Conservation (phyloP, 2,797 vertebrate species). For the Rhinophrynus dorsalis region DNA sequence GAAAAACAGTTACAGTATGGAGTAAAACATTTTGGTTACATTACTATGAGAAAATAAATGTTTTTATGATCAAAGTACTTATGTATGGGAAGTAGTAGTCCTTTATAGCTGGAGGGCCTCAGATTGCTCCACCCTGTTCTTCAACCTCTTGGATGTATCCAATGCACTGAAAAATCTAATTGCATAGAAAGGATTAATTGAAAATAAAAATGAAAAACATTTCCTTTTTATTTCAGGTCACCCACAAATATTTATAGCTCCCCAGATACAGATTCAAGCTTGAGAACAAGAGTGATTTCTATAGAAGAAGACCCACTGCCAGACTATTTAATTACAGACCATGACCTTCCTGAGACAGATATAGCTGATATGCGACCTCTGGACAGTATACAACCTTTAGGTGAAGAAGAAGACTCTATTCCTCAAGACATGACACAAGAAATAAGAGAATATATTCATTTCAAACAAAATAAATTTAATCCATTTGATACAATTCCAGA, state of each 20-base stretch:
- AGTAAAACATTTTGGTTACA: too few species aligned
- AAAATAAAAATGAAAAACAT: too few species aligned
- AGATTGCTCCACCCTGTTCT: too few species aligned
- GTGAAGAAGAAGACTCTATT: not conserved
- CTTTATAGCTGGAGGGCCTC: too few species aligned
- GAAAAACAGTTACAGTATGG: too few species aligned
- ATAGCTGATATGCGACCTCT: not conserved
- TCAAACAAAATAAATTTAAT: not conserved
- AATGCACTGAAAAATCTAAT: too few species aligned
- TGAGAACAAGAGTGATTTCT: not conserved
- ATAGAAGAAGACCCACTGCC: constrained; percentile 54
- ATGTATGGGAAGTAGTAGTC: too few species aligned
- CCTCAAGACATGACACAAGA: not conserved
- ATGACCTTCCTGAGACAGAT: not conserved
- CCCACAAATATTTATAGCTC: constrained; percentile 6
- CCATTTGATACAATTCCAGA: not conserved
- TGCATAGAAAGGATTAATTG: too few species aligned
- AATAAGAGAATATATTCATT: not conserved
- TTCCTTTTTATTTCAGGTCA: constrained; percentile 52
- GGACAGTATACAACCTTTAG: not conserved
- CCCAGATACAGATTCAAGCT: not conserved
- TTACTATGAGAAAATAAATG: too few species aligned
- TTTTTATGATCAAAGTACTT: constrained; percentile 1
- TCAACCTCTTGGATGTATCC: too few species aligned
- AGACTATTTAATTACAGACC: constrained; percentile 44